These are phyloP conservation scores for Rhinoptilus africanus DNA, from an alignment of 2,113 vertebrate species.

Conservation along the genomic window DNA sequence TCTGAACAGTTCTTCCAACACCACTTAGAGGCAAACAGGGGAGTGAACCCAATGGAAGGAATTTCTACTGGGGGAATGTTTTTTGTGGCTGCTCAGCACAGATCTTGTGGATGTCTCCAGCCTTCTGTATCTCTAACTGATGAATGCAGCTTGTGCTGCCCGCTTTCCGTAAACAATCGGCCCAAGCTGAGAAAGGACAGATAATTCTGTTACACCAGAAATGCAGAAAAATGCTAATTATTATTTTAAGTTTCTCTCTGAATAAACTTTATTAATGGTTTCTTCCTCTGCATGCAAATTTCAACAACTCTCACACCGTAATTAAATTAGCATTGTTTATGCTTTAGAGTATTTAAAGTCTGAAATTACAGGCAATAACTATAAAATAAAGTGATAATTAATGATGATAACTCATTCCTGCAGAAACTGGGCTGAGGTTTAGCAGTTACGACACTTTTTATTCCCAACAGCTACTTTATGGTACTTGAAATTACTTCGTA, in stretches of 20 bases:
- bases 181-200: background rate
- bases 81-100: background rate
- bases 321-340: slow-evolving; percentile 78
- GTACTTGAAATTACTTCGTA: slow-evolving; percentile 61
- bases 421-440: slow-evolving; percentile 55
- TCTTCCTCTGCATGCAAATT: slow-evolving; percentile 49
- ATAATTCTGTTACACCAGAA: background rate
- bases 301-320: slow-evolving; percentile 21
- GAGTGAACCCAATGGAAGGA: background rate
- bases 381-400: slow-evolving; percentile 77
- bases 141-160: background rate
- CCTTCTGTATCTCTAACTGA: background rate
- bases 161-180: background rate
- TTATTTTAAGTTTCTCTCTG: slow-evolving; percentile 57
- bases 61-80: fast-evolving
- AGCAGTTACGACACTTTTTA: slow-evolving; percentile 64
- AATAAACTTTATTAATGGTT: slow-evolving; percentile 66
- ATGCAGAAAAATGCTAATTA: slow-evolving; percentile 28
- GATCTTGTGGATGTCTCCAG: background rate
- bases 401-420: slow-evolving; percentile 73
- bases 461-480: slow-evolving; percentile 71
- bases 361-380: slow-evolving; percentile 75
- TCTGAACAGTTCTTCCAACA: background rate
- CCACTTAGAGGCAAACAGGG: background rate
- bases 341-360: slow-evolving; percentile 74